A percentile compares a stretch with the other conserved stretches of the same genome.
Conservation (phyloP, 2,113 vertebrate species). For the Monopterus albus region DNA sequence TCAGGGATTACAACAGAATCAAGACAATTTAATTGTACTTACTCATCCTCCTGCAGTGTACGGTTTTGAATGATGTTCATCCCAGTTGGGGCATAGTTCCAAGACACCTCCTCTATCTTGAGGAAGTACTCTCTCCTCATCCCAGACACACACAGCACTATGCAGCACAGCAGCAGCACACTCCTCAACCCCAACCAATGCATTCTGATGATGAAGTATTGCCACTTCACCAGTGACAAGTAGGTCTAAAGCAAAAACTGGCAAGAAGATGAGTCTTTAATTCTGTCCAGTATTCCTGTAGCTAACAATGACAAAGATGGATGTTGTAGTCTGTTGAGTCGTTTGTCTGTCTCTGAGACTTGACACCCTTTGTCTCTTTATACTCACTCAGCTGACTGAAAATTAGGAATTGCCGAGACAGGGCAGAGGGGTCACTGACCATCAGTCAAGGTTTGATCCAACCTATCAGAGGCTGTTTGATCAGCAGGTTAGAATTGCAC, state of each 20-base stretch:
- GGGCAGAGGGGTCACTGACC: slow-evolving; percentile 47
- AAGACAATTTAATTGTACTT: too few species aligned
- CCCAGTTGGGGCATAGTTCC: slow-evolving; percentile 73
- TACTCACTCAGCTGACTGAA: slow-evolving; percentile 10
- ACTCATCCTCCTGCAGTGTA: slow-evolving; percentile 68
- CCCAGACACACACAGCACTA: slow-evolving; percentile 53
- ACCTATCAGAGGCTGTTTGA: slow-evolving; percentile 12
- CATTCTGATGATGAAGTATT: slow-evolving; percentile 18
- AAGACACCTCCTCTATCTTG: slow-evolving; percentile 78
- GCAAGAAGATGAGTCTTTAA: not conserved
- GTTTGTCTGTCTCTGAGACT: slow-evolving; percentile 22
- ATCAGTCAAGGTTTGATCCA: not conserved
- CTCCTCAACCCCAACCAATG: not conserved
- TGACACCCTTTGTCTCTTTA: slow-evolving; percentile 48
- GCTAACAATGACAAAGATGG: not conserved
- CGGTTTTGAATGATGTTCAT: slow-evolving; percentile 72
- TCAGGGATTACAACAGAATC: too few species aligned
- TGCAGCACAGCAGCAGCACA: slow-evolving; percentile 63
- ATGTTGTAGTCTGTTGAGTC: not conserved
- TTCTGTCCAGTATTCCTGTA: not conserved
- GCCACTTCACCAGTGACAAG: not conserved
- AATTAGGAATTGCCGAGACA: not conserved
- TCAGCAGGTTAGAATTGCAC: slow-evolving; percentile 31
- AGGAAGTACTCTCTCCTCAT: slow-evolving; percentile 80
- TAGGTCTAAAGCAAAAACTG: not conserved